These are phyloP conservation scores for Parelbella ahira DNA, from an alignment of 2,888 invertebrate genomes.

Conservation along the genomic window DNA sequence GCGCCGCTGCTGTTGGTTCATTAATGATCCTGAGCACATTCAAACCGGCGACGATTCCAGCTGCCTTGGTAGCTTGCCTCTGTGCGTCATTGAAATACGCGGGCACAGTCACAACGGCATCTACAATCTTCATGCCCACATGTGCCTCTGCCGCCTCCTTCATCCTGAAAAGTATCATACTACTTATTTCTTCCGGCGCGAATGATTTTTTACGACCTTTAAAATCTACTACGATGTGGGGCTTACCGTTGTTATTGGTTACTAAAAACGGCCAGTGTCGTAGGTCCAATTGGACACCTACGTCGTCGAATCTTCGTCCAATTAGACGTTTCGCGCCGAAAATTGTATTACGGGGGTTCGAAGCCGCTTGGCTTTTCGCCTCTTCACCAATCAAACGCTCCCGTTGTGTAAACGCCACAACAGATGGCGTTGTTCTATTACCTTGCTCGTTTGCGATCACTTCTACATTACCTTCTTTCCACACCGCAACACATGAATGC, in stretches of 20 bases:
- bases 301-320: conserved; percentile 54
- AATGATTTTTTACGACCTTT: conserved; percentile 47
- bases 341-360: conserved; percentile 54
- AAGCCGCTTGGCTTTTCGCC: conserved; percentile 53
- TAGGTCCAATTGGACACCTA: conserved; percentile 54
- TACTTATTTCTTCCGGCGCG: conserved; percentile 58
- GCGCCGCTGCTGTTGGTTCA: conserved; percentile 60
- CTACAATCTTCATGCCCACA: conserved; percentile 46
- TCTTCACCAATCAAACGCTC: conserved; percentile 55
- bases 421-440: conserved; percentile 55
- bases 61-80: conserved; percentile 52
- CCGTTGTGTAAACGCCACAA: conserved; percentile 52
- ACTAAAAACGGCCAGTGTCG: conserved; percentile 54
- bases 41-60: conserved; percentile 55
- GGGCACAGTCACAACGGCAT: conserved; percentile 63
- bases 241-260: conserved; percentile 55
- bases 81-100: conserved; percentile 61
- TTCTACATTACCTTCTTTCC: conserved; percentile 50
- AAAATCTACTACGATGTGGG: conserved; percentile 48
- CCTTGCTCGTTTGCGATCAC: conserved; percentile 59
- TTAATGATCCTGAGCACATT: conserved; percentile 55
- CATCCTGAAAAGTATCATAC: conserved; percentile 58
- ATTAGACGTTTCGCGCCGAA: conserved; percentile 59
- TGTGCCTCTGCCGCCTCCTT: conserved; percentile 54
- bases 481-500: conserved; percentile 59